Evolutionary conservation across 2,113 vertebrate genomes (phyloP).

Genomic region (Tringa solitaria): DNA sequence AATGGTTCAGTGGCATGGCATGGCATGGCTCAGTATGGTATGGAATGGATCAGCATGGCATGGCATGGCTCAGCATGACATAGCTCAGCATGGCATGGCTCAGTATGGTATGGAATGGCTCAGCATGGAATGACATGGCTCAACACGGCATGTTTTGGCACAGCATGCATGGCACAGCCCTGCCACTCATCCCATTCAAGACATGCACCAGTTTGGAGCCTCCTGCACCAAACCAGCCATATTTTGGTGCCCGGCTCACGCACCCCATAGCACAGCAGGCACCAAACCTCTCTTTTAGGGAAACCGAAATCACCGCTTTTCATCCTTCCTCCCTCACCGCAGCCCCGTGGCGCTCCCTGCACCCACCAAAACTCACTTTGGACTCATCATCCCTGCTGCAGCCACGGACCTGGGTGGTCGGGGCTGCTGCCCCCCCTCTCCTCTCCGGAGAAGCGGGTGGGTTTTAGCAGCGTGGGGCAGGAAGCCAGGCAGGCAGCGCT

Average conservation of each 20-base stretch:
- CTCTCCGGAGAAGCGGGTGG: rapidly evolving
- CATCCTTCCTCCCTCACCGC: background rate
- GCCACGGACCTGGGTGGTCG: background rate
- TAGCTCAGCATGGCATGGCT: too few relatives aligned
- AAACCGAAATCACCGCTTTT: background rate
- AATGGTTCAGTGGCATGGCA: too few relatives aligned
- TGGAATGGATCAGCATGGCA: too few relatives aligned
- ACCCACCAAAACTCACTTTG: background rate
- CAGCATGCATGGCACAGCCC: background rate
- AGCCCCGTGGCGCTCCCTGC: background rate
- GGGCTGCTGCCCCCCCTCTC: too few relatives aligned
- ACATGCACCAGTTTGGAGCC: rapidly evolving
- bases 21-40: too few relatives aligned
- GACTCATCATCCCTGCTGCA: background rate
- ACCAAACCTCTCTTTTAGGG: background rate
- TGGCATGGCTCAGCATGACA: too few relatives aligned
- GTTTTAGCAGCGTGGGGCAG: background rate
- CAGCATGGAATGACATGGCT: background rate
- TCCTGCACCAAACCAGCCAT: rapidly evolving
- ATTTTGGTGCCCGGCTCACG: rapidly evolving
- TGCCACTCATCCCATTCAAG: background rate
- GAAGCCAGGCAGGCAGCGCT: rapidly evolving
- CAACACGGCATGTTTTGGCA: too few relatives aligned
- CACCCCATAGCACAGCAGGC: rapidly evolving
- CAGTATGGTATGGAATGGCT: background rate